Evolutionary conservation across 2,888 invertebrate species (phyloP), one percentile per base, ranked within the genome.

Genomic region (Lycophotia porphyrea): DNA sequence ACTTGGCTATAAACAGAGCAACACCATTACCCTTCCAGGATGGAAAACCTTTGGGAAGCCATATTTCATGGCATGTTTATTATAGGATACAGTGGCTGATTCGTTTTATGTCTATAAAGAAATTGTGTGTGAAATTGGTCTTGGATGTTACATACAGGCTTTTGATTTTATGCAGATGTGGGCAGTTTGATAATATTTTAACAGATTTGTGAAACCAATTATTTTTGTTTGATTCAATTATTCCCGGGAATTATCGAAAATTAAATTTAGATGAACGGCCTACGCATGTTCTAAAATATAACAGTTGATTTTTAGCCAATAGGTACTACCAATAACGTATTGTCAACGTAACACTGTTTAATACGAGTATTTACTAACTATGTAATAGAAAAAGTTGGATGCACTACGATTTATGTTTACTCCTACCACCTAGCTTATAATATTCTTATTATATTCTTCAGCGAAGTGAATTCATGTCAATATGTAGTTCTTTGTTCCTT

Each of bases 1-100:
- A 92, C 92, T 93, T 81, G 91, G 87, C 88, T 93, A 93, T 94
- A 95, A 94, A 95, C 94, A 94, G 91, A 90, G 87, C 84, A 81
- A 86, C 76, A 84, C 65, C 79, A 74, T 86, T 83, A 82, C 81
- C 80, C 84, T 73, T 58, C 76, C 65, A 68, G 66, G 86, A 83
- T 85, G 42, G 76, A 69, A 80, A 88, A 87, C 83, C 84, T 81
- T 83, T 81, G 83, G 85, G 84, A 78, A 85, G 89, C 89, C 89
- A 92, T 92, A 81, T 87, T 93, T 93, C 91, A 93, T 88, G 84
- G 84, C 76, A 83, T 87, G 89, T 91, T 91, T 90, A 92, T 92
- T 90, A 74, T 65, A n/a, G 39, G 36, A 44, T 58, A 55, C 60
- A 31, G 69, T 71, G 69, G 64, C 67, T 88, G 52, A 65, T 65